These are phyloP conservation scores for Cyprinodon variegatus DNA, from an alignment of 2,113 vertebrate species.

Conservation along the genomic window DNA sequence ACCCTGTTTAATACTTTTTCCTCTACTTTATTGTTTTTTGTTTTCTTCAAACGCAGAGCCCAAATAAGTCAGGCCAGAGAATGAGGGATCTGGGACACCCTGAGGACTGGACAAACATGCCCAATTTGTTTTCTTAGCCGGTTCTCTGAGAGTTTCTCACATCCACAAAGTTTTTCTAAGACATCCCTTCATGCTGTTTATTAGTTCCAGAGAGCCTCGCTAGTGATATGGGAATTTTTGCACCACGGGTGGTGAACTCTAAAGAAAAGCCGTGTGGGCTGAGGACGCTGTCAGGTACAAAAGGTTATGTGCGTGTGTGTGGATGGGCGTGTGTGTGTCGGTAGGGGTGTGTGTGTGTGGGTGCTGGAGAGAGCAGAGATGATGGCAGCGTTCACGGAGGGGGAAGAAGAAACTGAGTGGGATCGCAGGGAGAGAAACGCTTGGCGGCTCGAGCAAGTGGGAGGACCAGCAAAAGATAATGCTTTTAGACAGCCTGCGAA, in stretches of 20 bases:
- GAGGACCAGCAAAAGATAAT: slow-evolving; percentile 45
- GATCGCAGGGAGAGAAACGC: slow-evolving; percentile 42
- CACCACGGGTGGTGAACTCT: slow-evolving; percentile 20
- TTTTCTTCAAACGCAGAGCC: not conserved
- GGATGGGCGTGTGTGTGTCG: slow-evolving; percentile 15
- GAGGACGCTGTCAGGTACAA: slow-evolving; percentile 59
- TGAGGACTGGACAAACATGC: slow-evolving; percentile 19
- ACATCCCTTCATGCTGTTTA: slow-evolving; percentile 47
- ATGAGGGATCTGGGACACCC: not conserved
- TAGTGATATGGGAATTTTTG: slow-evolving; percentile 42
- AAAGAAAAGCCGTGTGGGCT: slow-evolving; percentile 60
- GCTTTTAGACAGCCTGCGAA: slow-evolving; percentile 32
- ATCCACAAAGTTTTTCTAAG: slow-evolving; percentile 48
- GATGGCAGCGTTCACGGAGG: slow-evolving; percentile 44
- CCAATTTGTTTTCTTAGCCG: slow-evolving; percentile 42
- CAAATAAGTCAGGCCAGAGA: not conserved
- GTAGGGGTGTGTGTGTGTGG: slow-evolving; percentile 51
- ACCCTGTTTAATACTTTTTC: not conserved
- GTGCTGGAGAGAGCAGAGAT: slow-evolving; percentile 51
- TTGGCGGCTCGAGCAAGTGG: slow-evolving; percentile 31
- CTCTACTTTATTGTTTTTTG: too few species aligned
- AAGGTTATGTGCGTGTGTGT: slow-evolving; percentile 40
- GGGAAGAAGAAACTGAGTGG: slow-evolving; percentile 54
- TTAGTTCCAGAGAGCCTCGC: slow-evolving; percentile 37
- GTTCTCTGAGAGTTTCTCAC: slow-evolving; percentile 34